These are phyloP conservation scores for Gallinago undulata DNA, from an alignment of 2,113 vertebrate genomes.

Conservation along the genomic window DNA sequence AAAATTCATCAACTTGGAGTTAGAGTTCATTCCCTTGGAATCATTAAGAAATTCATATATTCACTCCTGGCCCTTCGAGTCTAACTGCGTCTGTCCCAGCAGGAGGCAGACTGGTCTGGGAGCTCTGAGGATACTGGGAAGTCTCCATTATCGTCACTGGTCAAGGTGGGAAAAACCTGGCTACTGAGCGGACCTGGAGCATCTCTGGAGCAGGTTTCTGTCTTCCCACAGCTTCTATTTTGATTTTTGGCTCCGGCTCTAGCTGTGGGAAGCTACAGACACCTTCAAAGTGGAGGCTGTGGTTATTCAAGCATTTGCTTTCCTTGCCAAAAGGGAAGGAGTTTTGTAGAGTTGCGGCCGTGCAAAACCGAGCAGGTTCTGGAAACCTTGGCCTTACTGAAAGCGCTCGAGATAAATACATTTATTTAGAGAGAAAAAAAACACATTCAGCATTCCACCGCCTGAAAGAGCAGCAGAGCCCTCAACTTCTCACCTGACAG, in stretches of 20 bases:
- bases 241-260: not conserved
- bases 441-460: not conserved
- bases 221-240: not conserved
- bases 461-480: not conserved
- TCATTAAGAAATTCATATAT: not conserved
- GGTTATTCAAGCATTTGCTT: not conserved
- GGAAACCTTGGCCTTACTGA: not conserved
- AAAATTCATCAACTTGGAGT: not conserved
- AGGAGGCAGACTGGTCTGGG: not conserved
- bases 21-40: not conserved
- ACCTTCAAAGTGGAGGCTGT: not conserved
- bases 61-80: not conserved
- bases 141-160: not conserved
- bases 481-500: not conserved
- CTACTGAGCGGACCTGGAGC: not conserved
- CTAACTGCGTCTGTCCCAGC: not conserved
- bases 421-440: not conserved
- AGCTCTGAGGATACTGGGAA: not conserved
- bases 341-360: not conserved
- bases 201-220: not conserved
- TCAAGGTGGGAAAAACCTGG: not conserved
- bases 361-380: not conserved
- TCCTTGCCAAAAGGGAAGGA: not conserved
- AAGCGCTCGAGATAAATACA: rapidly evolving
- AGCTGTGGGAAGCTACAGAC: not conserved